Evolutionary conservation across 2,888 invertebrate species (phyloP), one percentile per base, ranked within the genome.

Genomic region (Habrosyne pyritoides): DNA sequence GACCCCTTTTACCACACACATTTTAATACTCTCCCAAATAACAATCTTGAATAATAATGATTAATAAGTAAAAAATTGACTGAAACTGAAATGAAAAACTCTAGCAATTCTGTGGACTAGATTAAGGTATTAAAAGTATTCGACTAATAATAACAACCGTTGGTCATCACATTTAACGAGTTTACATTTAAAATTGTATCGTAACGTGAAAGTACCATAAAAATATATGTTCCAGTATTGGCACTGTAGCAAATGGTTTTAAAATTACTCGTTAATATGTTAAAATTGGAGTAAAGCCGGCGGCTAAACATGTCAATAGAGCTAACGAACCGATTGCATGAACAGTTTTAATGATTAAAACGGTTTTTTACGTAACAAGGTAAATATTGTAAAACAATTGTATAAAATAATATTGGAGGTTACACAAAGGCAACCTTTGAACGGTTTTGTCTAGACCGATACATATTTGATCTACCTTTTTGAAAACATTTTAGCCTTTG

Each of bases 191-290:
- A 66, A 69, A 72, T 67, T 66, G 69, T 73, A 69, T 69, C 63
- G 53, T 63, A 59, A 67, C 71, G 61, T 75, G 71, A 75, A 71
- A 77, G 71, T 66, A 73, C 69, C 69, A 72, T 76, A 64, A 70
- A 73, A 71, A 65, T 67, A 36, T 36, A 36, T 6, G 14, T 36
- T 10, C 6, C 42, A 42, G 18, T 42, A 36, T 36, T 42, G 18
- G 42, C 18, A 42, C 14, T 42, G 24, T 24, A 18, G 42, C 42
- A 18, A 79, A 79, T 78, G 72, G 73, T 76, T 78, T 79, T 77
- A 75, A 81, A 84, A 84, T 81, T 73, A 81, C 77, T 73, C 63
- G 75, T 81, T 78, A 75, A 78, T 81, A 77, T 76, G 77, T 79
- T 77, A 79, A 79, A 77, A 78, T 77, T 75, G 75, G 71, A 71